These are phyloP conservation scores for Trichogramma pretiosum DNA, from an alignment of 1,140 invertebrate genomes.

Conservation along the genomic window DNA sequence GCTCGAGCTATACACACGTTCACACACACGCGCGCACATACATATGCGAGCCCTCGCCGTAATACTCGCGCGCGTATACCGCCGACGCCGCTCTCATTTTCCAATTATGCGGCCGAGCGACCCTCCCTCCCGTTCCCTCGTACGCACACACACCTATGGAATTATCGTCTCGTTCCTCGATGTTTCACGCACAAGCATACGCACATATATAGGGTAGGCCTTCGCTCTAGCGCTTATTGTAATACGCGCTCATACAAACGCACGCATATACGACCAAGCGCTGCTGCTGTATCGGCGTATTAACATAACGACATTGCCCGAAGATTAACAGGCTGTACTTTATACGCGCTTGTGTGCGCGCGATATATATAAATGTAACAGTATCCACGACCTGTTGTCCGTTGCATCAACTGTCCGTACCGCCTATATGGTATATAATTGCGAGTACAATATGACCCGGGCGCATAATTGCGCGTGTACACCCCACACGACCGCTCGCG, in stretches of 20 bases:
- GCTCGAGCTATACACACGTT: not conserved
- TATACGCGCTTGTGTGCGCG: constrained; percentile 12
- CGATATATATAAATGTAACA: too few relatives aligned
- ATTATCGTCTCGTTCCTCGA: constrained; percentile 34
- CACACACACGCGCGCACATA: not conserved
- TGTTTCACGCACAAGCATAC: too few relatives aligned
- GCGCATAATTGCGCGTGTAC: too few relatives aligned
- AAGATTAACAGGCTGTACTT: constrained; percentile 33
- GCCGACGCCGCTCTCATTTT: constrained; percentile 17
- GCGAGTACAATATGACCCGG: too few relatives aligned
- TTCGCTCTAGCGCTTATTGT: too few relatives aligned
- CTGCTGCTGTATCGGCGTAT: constrained; percentile 16
- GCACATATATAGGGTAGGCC: too few relatives aligned
- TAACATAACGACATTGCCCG: constrained; percentile 30
- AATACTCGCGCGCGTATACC: constrained; percentile 16
- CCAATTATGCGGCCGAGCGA: constrained; percentile 27
- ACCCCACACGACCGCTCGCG: too few relatives aligned
- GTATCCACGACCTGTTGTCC: constrained; percentile 11
- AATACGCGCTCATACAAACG: too few relatives aligned
- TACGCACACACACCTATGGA: too few relatives aligned
- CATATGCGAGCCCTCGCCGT: not conserved
- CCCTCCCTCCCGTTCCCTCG: constrained; percentile 6
- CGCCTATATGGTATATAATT: too few relatives aligned
- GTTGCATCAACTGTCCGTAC: too few relatives aligned
- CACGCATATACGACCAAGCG: too few relatives aligned